phyloP scores from a whole-genome alignment of 92 coral and sea anemone genomes.

The Porites lobata region DNA sequence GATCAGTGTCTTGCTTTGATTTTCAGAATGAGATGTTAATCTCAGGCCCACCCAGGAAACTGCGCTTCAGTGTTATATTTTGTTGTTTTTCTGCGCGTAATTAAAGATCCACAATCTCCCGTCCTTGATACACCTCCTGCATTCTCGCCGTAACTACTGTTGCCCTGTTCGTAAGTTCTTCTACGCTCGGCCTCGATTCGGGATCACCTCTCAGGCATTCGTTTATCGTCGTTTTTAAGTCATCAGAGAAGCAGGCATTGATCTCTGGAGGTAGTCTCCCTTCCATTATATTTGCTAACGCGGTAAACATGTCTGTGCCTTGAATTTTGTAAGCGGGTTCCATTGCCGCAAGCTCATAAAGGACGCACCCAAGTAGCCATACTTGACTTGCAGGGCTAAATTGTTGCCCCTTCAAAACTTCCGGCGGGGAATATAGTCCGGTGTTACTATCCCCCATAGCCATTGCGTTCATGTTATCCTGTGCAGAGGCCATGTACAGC shows the following conservation, averaged over 20 bases:
- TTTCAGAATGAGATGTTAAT: no score
- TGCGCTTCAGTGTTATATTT: not conserved
- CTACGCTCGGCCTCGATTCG: slow-evolving; percentile 70
- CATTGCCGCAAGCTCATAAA: slow-evolving; percentile 87
- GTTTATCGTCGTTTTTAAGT: slow-evolving; percentile 37
- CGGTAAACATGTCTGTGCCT: slow-evolving; percentile 95
- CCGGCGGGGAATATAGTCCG: slow-evolving; percentile 93
- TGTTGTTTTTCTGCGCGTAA: not conserved
- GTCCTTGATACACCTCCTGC: slow-evolving; percentile 54
- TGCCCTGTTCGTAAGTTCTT: slow-evolving; percentile 64
- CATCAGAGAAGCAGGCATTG: slow-evolving; percentile 43
- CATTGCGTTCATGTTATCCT: slow-evolving; percentile 80
- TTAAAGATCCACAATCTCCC: slow-evolving; percentile 60
- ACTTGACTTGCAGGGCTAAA: slow-evolving; percentile 76
- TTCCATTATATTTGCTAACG: slow-evolving; percentile 95
- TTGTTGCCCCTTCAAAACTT: slow-evolving; percentile 87
- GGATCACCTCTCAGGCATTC: slow-evolving; percentile 59
- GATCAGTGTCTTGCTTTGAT: no score
- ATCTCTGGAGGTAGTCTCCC: slow-evolving; percentile 73
- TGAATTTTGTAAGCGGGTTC: slow-evolving; percentile 93
- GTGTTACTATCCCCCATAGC: slow-evolving; percentile 77
- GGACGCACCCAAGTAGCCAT: slow-evolving; percentile 90
- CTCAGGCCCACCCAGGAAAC: no score
- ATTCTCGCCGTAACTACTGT: slow-evolving; percentile 44
- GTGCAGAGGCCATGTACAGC: slow-evolving; percentile 70